A percentile compares a stretch with the other conserved stretches of the same genome.
Evolutionary conservation across 1,140 invertebrate genomes (phyloP).

Genomic region (Plutomurus gul): DNA sequence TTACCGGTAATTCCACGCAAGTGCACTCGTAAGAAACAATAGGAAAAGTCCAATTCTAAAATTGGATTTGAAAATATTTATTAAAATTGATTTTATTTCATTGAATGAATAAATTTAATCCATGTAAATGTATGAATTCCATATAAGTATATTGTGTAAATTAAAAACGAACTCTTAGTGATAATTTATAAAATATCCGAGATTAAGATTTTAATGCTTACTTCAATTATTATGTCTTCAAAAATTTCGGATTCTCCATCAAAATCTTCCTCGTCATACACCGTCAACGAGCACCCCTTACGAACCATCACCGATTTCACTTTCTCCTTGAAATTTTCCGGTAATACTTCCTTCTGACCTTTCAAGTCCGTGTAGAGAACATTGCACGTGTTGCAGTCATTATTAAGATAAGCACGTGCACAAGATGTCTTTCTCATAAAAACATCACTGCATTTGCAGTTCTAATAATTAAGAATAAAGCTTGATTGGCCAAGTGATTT

Average conservation of each 20-base stretch:
- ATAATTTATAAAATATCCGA: too few relatives aligned
- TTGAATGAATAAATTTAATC: too few relatives aligned
- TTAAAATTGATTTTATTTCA: too few relatives aligned
- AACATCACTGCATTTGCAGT: constrained; percentile 34
- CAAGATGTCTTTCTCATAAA: constrained; percentile 23
- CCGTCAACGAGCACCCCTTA: constrained; percentile 6
- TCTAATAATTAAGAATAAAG: not conserved
- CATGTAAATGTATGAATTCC: too few relatives aligned
- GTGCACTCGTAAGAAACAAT: not conserved
- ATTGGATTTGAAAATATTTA: too few relatives aligned
- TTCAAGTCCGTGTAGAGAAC: constrained; percentile 34
- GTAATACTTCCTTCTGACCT: not conserved
- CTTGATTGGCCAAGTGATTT: not conserved
- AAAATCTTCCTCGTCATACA: constrained; percentile 34
- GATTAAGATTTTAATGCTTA: not conserved
- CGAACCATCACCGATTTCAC: not conserved
- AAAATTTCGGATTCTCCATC: not conserved
- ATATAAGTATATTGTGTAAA: too few relatives aligned
- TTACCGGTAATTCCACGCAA: not conserved
- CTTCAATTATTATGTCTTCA: not conserved
- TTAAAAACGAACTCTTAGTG: too few relatives aligned
- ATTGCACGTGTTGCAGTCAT: constrained; percentile 33
- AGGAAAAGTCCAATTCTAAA: not conserved
- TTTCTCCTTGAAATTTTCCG: not conserved
- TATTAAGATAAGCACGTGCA: constrained; percentile 31